Evolutionary conservation across 2,113 vertebrate species (phyloP).

Genomic region (Macquaria ambigua): DNA sequence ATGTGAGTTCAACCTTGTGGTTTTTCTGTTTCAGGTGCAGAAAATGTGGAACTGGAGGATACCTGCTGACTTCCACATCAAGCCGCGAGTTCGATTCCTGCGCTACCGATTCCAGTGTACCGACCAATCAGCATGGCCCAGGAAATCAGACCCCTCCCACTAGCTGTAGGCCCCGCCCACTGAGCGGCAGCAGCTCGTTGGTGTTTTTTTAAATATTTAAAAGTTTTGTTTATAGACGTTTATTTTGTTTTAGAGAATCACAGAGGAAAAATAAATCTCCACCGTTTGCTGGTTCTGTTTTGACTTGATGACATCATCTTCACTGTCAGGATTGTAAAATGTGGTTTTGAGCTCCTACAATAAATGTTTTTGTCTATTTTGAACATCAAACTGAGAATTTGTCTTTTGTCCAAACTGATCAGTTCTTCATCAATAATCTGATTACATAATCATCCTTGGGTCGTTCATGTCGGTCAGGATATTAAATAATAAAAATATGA

Average conservation of each 20-base stretch:
- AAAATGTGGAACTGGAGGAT: constrained; percentile 90
- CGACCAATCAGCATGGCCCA: constrained; percentile 75
- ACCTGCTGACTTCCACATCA: constrained; percentile 88
- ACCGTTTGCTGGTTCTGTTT: constrained; percentile 11
- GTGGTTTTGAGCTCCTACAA: constrained; percentile 45
- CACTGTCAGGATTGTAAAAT: constrained; percentile 47
- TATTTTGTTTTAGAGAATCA: constrained; percentile 54
- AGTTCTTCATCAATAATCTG: not conserved
- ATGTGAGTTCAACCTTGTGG: too few relatives aligned
- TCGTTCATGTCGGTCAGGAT: too few relatives aligned
- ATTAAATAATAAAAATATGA: too few relatives aligned
- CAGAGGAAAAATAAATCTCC: not conserved
- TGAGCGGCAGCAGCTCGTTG: constrained; percentile 13
- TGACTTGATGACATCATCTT: constrained; percentile 39
- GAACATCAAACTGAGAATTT: constrained; percentile 59
- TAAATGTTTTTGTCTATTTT: constrained; percentile 64
- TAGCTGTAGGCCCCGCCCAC: constrained; percentile 62
- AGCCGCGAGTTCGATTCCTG: constrained; percentile 82
- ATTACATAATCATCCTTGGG: too few relatives aligned
- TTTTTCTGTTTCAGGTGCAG: constrained; percentile 78
- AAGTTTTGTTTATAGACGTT: constrained; percentile 68
- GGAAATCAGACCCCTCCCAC: constrained; percentile 67
- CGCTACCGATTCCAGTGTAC: constrained; percentile 85
- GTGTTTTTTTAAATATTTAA: constrained; percentile 79
- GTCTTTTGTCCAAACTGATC: constrained; percentile 17